Percentiles rank a stretch among this genome's conserved stretches.
Evolutionary conservation across 2,113 vertebrate species (phyloP).

Genomic region (Scatophagus argus): DNA sequence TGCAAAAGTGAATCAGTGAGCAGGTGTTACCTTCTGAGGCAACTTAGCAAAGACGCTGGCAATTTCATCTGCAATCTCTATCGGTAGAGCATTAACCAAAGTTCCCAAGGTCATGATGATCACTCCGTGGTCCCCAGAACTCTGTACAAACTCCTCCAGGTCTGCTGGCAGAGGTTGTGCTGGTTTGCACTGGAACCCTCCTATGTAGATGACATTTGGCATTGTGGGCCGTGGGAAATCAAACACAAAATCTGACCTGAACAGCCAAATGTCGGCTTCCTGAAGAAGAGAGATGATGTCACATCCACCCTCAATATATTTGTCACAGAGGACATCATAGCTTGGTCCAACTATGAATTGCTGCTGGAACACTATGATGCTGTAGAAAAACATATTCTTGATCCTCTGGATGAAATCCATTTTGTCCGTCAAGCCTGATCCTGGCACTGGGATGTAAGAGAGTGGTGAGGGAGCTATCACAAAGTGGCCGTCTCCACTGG

Average conservation of each 20-base stretch:
- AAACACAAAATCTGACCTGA: slow-evolving; percentile 80
- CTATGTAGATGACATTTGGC: slow-evolving; percentile 80
- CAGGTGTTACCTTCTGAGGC: slow-evolving; percentile 76
- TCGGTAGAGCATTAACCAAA: slow-evolving; percentile 66
- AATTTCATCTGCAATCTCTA: slow-evolving; percentile 64
- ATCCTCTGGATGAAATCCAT: slow-evolving; percentile 81
- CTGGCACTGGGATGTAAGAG: slow-evolving; percentile 81
- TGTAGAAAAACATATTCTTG: slow-evolving; percentile 71
- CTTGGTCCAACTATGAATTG: slow-evolving; percentile 63
- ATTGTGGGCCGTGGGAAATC: slow-evolving; percentile 82
- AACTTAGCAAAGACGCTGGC: slow-evolving; percentile 74
- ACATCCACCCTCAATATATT: slow-evolving; percentile 74
- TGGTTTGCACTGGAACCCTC: slow-evolving; percentile 80
- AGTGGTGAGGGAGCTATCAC: slow-evolving; percentile 78
- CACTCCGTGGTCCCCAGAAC: slow-evolving; percentile 76
- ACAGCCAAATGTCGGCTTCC: slow-evolving; percentile 83
- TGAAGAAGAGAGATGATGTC: slow-evolving; percentile 73
- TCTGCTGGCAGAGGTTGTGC: slow-evolving; percentile 71
- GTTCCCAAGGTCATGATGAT: slow-evolving; percentile 80
- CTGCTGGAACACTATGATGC: slow-evolving; percentile 60
- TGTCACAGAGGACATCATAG: slow-evolving; percentile 73
- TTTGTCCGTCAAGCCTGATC: slow-evolving; percentile 77
- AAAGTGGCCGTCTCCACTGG: slow-evolving; percentile 79
- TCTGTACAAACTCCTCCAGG: slow-evolving; percentile 80
- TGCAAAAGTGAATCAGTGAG: not conserved